Evolutionary conservation across 1,140 invertebrate species (phyloP), one percentile per base, ranked within the genome.

Genomic region (Telenomus remus): DNA sequence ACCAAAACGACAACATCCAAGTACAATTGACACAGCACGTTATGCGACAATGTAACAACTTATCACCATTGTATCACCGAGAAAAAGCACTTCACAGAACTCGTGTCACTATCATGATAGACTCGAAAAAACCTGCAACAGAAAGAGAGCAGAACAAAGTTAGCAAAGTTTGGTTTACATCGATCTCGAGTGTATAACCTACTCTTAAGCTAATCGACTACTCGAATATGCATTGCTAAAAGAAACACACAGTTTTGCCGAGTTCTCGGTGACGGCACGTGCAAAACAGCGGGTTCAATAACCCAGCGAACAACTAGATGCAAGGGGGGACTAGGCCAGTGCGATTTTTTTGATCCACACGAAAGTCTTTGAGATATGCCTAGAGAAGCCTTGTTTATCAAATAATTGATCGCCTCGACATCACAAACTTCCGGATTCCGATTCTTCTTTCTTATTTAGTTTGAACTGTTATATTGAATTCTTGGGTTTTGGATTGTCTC

Each of bases 241-340:
- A 39, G 46, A 69, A 69, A 60, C 53, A 53, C 49, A n/a, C n/a
- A 59, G 57, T 69, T 60, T 19, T 39, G 2, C 54, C 48, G 9
- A 57, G 50, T 49, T 27, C 12, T 48, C 7, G 8, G 6, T 53
- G n/a, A 37, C 37, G 44, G 76, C 48, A 60, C 34, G 43, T 61
- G 61, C 75, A 51, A 77, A 76, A 74, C 59, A 79, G 57, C 11
- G 65, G 76, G 81, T 80, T 78, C 81, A 83, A 83, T 75, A 81
- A 84, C 81, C 81, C 74, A 75, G 63, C 74, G 59, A 79, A 78
- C 55, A 27, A 56, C 59, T 51, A 70, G 65, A 56, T 57, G 72
- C 71, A 69, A 78, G 54, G 68, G 70, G 64, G 65, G 73, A 79
- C 79, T 79, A 75, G 77, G 79, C 73, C 74, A 80, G 71, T 66